Base-by-base conservation (phyloP, 2,113 vertebrate genomes). In the Triplophysa siluroides region DNA sequence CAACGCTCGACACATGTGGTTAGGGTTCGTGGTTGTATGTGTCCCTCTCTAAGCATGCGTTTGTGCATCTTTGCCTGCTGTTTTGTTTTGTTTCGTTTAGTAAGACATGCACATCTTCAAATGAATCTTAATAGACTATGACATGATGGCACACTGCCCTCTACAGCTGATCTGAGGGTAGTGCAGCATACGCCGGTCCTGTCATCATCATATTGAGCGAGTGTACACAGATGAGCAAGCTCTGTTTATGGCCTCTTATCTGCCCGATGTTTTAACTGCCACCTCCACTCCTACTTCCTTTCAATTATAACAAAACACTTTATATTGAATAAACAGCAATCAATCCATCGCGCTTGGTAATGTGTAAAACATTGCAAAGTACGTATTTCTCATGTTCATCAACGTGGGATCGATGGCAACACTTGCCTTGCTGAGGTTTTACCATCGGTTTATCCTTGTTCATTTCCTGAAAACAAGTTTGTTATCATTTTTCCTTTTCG, bases 401-500 rank as follows among this genome's bases (percentile, higher is more conserved):
- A 8, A 7, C 2, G 16, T 24, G 41, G 26, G 43, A 29, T 64
- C 60, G 64, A 19, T 9, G 18, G 18, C 26, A 38, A 65, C 13
- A 16, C 12, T 65, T 29, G 38, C 38, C 21, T 62, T 9, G 6
- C 62, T 10, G 54, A 66, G 61, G 56, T 45, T 80, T 80, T 73
- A 38, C 67, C 61, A 71, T 62, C 52, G 41, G 63, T 52, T 54
- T 60, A 21, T 68, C 60, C 73, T 62, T 50, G 45, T 41, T 77
- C 60, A 78, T 78, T 75, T 74, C 76, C 68, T 63, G 29, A 74
- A 78, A 56, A 67, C 26, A 45, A 81, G 38, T 68, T 76, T 79
- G 78, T 81, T 79, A 76, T 83, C 82, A 8, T 73, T 76, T 73
- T 79, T 80, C 77, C 78, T 73, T 76, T 83, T 62, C 45, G 21